Evolutionary conservation across 2,113 vertebrate genomes (phyloP), one percentile per base, ranked within the genome.

Genomic region (Elanus axillaris): DNA sequence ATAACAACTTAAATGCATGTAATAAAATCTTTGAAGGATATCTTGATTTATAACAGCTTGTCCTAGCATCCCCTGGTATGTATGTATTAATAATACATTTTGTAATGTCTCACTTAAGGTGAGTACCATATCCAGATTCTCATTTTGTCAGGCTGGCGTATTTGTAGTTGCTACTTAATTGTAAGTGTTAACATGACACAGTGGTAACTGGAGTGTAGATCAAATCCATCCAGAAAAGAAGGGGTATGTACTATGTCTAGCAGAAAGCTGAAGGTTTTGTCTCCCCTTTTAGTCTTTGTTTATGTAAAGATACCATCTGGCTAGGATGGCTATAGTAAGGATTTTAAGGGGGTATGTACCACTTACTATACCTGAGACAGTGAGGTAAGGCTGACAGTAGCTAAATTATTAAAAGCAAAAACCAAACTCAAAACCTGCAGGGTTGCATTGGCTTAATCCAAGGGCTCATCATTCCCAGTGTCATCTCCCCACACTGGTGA

Each of bases 361-460:
- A 1, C 34, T 43, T 11, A 1, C 31, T 40, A 1, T 10, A 21
- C 13, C 36, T 6, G 34, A 36, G 53, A 36, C 16, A 36, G 16
- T 3, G 31, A 25, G 29, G 11, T 10, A 10, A 36, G 27, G 36
- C 45, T 32, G 59, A 26, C n/a, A 66, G 52, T 7, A 29, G 11
- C 20, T 11, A 6, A 60, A 11, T 7, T 4, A 16, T 23, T 20
- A 3, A 40, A 69, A 40, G 3, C 29, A 9, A 8, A 26, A 52
- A 22, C 0, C 16, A 27, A 52, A 1, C 18, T 13, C 21, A 7
- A 53, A 23, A 2, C 1, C 29, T 1, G 1, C 31, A 4, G 20
- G 5, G 5, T 10, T 25, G 48, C 32, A 9, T 16, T 16, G 75
- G 29, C 21, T 36, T 6, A 22, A 38, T 2, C 45, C 64, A 10